These are phyloP conservation scores for Struthio camelus DNA, from an alignment of 2,113 vertebrate genomes.

Conservation along the genomic window DNA sequence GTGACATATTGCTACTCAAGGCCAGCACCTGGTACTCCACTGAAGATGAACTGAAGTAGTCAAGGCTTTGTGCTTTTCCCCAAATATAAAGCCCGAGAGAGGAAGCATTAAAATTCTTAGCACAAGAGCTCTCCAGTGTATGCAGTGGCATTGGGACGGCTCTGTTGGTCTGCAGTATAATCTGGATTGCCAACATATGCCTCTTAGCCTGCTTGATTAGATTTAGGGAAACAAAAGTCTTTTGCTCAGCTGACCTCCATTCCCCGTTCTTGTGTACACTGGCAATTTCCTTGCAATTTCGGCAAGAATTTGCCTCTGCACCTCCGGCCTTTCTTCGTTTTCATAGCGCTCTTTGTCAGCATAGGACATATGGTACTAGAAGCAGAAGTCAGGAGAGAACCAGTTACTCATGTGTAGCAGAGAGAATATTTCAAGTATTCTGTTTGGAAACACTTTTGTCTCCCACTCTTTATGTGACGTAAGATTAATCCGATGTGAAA, in stretches of 20 bases:
- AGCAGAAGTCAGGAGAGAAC: not conserved
- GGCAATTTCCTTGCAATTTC: slow-evolving; percentile 92
- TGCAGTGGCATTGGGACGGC: fast-evolving
- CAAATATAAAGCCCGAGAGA: not conserved
- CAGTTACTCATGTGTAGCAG: not conserved
- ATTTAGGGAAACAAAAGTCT: not conserved
- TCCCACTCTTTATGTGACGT: not conserved
- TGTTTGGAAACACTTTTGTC: fast-evolving
- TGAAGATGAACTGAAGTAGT: not conserved
- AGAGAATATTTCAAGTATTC: fast-evolving
- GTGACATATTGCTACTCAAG: not conserved
- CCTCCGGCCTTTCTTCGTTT: slow-evolving; percentile 90
- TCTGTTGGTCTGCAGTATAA: fast-evolving
- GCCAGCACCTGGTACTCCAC: not conserved
- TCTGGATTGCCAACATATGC: fast-evolving
- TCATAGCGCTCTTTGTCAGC: slow-evolving; percentile 93
- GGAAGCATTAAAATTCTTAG: not conserved
- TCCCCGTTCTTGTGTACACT: slow-evolving; percentile 89
- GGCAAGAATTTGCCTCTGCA: slow-evolving; percentile 91
- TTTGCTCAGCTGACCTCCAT: slow-evolving; percentile 82
- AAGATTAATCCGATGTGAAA: not conserved
- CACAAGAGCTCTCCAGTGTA: not conserved
- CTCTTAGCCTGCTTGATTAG: fast-evolving
- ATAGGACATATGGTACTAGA: slow-evolving; percentile 92
- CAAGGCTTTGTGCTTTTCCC: not conserved